Evolutionary conservation across 2,797 vertebrate genomes (phyloP), one percentile per base, ranked within the genome.

Genomic region (Falco novaeseelandiae): DNA sequence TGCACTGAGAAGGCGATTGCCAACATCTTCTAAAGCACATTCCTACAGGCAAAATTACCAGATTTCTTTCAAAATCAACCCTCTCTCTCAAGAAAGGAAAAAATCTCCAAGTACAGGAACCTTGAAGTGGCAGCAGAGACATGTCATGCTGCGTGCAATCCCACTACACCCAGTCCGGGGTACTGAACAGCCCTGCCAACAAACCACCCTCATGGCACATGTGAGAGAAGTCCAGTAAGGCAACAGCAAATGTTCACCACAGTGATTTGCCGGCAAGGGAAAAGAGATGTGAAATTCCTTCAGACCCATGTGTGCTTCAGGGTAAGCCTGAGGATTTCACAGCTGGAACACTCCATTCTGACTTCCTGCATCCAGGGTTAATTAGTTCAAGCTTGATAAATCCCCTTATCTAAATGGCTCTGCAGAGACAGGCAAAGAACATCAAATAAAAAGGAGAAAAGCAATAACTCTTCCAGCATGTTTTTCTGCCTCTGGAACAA

Each of bases 381-480:
- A 93, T 96, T 94, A 97, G 83, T 92, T 96, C 92, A 96, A 96
- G 94, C 94, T 87, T 94, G 93, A 94, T 96, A 97, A 96, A 94
- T 87, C 78, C 83, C 78, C 90, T 96, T 96, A 96, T 96, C 95
- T 97, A 94, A 96, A 97, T 78, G 89, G 86, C 81, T 92, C 59
- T 94, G 86, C 81, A 95, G 90, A 93, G 87, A 94, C 83, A 87
- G 70, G 95, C 88, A 96, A 93, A 71, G 76, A 89, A 92, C 90
- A 92, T 88, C 74, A 96, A 95, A 96, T 94, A 93, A 93, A 96
- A 83, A 85, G 54, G 58, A 94, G 77, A 76, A 90, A 93, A 90
- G 93, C 83, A 93, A 1, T 92, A 93, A 94, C 87, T 93, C 86
- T 93, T 93, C 83, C 93, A 94, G 80, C 49, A 51, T 89, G 61